phyloP scores from a whole-genome alignment of 2,888 invertebrate genomes.

The Dolichopus griseipennis region DNA sequence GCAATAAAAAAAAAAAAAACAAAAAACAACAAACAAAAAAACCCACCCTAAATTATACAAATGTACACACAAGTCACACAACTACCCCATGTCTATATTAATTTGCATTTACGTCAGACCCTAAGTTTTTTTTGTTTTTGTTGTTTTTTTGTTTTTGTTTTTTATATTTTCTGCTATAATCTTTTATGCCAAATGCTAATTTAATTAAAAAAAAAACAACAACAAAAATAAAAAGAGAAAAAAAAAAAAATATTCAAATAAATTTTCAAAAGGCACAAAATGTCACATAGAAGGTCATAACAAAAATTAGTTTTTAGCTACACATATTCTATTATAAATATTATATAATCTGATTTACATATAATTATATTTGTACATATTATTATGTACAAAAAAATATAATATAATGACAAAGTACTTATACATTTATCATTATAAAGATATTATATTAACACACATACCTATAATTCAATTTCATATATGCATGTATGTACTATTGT shows the following conservation, averaged over 20 bases:
- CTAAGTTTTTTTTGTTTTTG: neutral
- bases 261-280: neutral
- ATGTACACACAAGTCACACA: neutral
- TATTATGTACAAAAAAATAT: no score
- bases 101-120: slow-evolving; percentile 6
- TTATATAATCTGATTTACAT: neutral
- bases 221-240: neutral
- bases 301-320: neutral
- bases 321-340: neutral
- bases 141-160: neutral
- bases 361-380: neutral
- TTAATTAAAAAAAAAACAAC: neutral
- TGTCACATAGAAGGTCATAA: slow-evolving; percentile 4
- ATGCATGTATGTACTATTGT: no score
- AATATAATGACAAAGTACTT: no score
- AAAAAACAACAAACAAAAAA: no score
- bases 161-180: neutral
- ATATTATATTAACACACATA: no score
- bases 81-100: slow-evolving; percentile 1
- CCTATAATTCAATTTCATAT: no score
- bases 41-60: no score
- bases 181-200: neutral
- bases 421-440: no score
- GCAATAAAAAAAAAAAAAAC: no score
- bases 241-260: neutral